These are phyloP conservation scores for Gallinago solitaria DNA, from an alignment of 2,797 vertebrate genomes.

Conservation along the genomic window DNA sequence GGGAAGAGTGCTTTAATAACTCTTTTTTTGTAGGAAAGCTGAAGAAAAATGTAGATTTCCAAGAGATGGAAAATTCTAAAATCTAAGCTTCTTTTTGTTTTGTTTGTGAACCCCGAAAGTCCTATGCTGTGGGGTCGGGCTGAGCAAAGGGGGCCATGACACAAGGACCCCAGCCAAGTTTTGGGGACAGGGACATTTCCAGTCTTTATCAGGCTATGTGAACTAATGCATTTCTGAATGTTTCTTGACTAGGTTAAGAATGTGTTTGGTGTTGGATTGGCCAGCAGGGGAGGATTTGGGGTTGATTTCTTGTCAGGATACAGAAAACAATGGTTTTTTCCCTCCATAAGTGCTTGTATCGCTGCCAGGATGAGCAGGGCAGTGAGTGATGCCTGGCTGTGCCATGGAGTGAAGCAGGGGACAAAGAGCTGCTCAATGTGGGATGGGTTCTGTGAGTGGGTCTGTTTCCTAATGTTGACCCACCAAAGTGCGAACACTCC, in stretches of 20 bases:
- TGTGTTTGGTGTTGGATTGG: background rate
- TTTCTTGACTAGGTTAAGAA: background rate
- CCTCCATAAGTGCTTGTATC: background rate
- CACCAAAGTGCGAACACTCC: background rate
- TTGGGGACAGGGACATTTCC: background rate
- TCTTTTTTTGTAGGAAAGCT: background rate
- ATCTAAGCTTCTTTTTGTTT: background rate
- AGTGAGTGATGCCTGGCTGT: background rate
- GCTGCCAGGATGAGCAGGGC: background rate
- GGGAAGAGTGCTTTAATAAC: background rate
- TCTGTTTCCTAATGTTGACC: background rate
- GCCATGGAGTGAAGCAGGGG: fast-evolving
- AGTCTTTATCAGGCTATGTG: background rate
- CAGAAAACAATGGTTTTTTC: background rate
- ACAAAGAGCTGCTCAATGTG: fast-evolving
- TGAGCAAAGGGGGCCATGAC: background rate
- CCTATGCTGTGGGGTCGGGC: background rate
- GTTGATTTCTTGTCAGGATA: background rate
- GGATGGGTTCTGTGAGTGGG: background rate
- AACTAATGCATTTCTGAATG: background rate
- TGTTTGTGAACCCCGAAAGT: background rate
- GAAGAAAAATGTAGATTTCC: background rate
- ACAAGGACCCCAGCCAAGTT: fast-evolving
- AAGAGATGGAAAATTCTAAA: background rate
- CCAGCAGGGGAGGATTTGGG: background rate